A percentile compares a stretch with the other conserved stretches of the same genome.
These are phyloP conservation scores for Tholera decimalis DNA, from an alignment of 2,888 invertebrate species.

Conservation along the genomic window DNA sequence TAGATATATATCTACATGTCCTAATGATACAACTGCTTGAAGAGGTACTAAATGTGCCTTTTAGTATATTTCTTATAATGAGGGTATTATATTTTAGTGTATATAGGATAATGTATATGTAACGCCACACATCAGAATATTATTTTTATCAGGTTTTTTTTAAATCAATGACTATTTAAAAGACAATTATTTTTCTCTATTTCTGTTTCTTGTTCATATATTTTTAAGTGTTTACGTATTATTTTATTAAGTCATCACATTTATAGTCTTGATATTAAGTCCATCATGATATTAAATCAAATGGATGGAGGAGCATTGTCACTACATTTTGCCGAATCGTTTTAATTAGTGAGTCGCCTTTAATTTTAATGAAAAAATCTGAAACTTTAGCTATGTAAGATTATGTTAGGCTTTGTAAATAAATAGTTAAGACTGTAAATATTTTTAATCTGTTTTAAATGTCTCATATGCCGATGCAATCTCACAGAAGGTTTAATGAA, in stretches of 20 bases:
- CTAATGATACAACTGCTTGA: conserved; percentile 71
- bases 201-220: conserved; percentile 33
- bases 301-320: conserved; percentile 16
- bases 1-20: no score
- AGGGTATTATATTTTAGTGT: conserved; percentile 86
- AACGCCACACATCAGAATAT: conserved; percentile 41
- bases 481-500: conserved; percentile 25
- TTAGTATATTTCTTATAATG: conserved; percentile 80
- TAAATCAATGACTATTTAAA: conserved; percentile 55
- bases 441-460: conserved; percentile 63
- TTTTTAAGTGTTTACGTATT: conserved; percentile 25
- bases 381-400: conserved; percentile 60
- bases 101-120: conserved; percentile 72
- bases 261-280: conserved; percentile 24
- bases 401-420: conserved; percentile 70
- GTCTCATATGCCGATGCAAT: conserved; percentile 53
- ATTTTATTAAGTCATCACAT: conserved; percentile 34
- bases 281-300: conserved; percentile 37
- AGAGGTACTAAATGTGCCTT: conserved; percentile 89
- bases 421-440: conserved; percentile 75
- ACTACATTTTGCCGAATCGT: conserved; percentile 40
- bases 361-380: conserved; percentile 63
- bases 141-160: conserved; percentile 27
- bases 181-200: conserved; percentile 47
- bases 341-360: conserved; percentile 48